Evolutionary conservation across 1,140 invertebrate species (phyloP).

Genomic region (Drosophila willistoni): DNA sequence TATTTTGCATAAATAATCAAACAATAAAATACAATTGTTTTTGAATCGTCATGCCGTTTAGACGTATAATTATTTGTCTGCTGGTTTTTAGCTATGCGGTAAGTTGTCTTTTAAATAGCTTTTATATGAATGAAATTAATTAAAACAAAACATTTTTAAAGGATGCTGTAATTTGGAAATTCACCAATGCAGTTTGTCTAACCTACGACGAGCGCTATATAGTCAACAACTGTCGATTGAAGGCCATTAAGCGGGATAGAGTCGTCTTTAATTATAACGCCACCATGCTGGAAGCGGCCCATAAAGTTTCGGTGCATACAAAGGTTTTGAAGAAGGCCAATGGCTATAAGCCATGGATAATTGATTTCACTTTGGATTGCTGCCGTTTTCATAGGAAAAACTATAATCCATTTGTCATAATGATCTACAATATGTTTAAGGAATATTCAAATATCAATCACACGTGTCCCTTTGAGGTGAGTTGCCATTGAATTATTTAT

Average conservation of each 20-base stretch:
- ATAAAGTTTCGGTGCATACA: slow-evolving; percentile 2
- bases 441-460: slow-evolving; percentile 5
- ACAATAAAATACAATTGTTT: not conserved
- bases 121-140: not conserved
- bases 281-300: not conserved
- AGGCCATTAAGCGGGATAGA: not conserved
- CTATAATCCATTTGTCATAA: not conserved
- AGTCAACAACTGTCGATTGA: not conserved
- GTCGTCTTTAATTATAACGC: slow-evolving; percentile 1
- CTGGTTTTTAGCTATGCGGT: not conserved
- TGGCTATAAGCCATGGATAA: slow-evolving; percentile 26
- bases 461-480: not conserved
- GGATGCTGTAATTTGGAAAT: not conserved
- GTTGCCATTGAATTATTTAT: not conserved
- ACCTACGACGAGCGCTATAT: not conserved
- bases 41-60: not conserved
- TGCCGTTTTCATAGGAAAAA: slow-evolving; percentile 8
- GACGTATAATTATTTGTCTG: not conserved
- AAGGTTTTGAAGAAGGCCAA: slow-evolving; percentile 10
- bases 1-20: not conserved
- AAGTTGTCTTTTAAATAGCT: not conserved
- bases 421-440: slow-evolving; percentile 6
- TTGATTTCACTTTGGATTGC: slow-evolving; percentile 10
- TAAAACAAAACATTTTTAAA: not conserved
- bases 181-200: slow-evolving; percentile 5